Conservation (phyloP, 2,113 vertebrate species). For the Aegotheles bennettii region DNA sequence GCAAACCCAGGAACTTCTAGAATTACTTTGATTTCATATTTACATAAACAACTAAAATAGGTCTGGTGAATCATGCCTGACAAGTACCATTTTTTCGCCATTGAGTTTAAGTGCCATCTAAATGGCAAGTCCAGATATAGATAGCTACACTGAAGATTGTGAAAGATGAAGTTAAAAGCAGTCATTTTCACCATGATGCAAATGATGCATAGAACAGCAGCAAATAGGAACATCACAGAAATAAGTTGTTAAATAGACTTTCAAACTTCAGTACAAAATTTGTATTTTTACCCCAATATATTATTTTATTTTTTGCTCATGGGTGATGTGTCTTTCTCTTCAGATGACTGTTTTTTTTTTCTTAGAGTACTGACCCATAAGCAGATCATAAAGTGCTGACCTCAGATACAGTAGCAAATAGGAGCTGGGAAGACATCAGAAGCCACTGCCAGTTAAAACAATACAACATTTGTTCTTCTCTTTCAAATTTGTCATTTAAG, state of each 20-base stretch:
- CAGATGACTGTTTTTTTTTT: not conserved
- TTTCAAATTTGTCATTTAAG: not conserved
- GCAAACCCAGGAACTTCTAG: not conserved
- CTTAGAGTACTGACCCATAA: not conserved
- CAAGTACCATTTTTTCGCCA: not conserved
- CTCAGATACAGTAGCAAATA: not conserved
- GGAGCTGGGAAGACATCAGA: not conserved
- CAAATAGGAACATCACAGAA: not conserved
- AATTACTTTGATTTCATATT: not conserved
- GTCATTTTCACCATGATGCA: not conserved
- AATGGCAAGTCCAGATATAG: not conserved
- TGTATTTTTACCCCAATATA: not conserved
- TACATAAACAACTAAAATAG: slow-evolving; percentile 26
- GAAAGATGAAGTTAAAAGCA: not conserved
- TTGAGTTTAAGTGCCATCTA: not conserved
- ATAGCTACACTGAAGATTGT: not conserved
- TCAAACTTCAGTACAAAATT: not conserved
- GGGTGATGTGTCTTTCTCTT: not conserved
- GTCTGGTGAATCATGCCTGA: slow-evolving; percentile 24
- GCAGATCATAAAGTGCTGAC: not conserved
- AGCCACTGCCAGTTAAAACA: not conserved
- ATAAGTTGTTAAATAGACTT: not conserved
- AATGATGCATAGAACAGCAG: not conserved
- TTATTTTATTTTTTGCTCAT: not conserved
- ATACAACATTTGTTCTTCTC: not conserved